phyloP scores from a whole-genome alignment of 2,113 vertebrate species.

The Charadrius vociferus region DNA sequence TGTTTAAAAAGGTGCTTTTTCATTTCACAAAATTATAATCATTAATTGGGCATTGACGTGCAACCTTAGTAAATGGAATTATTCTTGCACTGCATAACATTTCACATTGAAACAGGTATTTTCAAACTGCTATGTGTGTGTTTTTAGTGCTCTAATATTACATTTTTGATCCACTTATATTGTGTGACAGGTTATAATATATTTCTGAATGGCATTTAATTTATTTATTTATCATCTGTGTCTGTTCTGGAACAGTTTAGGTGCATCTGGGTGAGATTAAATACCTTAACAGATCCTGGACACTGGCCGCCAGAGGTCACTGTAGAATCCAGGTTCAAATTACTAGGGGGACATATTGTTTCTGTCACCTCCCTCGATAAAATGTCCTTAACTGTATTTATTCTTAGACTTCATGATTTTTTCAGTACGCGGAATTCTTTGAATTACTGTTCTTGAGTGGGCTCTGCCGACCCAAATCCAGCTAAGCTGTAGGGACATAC shows the following conservation, averaged over 20 bases:
- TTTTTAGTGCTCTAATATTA: constrained; percentile 62
- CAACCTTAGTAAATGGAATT: constrained; percentile 69
- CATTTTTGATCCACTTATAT: constrained; percentile 55
- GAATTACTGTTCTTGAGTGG: neutral
- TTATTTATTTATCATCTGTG: constrained; percentile 68
- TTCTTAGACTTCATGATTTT: constrained; percentile 14
- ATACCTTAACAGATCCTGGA: constrained; percentile 48
- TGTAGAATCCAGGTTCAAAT: constrained; percentile 78
- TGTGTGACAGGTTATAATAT: constrained; percentile 52
- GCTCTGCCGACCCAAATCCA: neutral
- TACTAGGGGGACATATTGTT: constrained; percentile 6
- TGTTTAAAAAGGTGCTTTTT: constrained; percentile 73
- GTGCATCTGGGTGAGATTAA: constrained; percentile 51
- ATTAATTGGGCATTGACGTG: constrained; percentile 76
- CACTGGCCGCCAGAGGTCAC: constrained; percentile 80
- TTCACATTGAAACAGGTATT: constrained; percentile 67
- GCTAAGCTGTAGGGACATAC: neutral
- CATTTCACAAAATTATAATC: constrained; percentile 76
- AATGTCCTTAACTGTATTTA: constrained; percentile 15
- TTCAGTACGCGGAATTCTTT: neutral
- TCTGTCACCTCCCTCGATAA: constrained; percentile 58
- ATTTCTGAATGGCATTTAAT: constrained; percentile 57
- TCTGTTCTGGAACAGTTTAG: constrained; percentile 13
- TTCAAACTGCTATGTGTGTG: constrained; percentile 70
- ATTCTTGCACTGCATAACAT: constrained; percentile 65